Conservation (phyloP, 2,113 vertebrate genomes). For the Erythrolamprus reginae region DNA sequence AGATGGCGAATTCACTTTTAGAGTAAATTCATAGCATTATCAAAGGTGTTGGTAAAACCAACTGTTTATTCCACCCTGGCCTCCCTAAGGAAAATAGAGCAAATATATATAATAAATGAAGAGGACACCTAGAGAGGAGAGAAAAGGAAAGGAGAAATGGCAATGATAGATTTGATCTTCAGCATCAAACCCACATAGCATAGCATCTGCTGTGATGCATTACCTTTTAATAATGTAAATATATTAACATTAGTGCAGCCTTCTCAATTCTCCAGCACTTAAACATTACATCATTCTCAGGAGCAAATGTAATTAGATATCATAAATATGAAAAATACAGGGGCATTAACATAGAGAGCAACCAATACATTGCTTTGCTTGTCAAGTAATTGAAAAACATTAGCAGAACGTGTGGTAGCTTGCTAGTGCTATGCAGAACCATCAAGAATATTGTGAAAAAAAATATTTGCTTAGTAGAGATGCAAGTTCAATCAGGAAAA, state of each 20-base stretch:
- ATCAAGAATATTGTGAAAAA: constrained; percentile 47
- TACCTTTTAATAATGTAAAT: constrained; percentile 67
- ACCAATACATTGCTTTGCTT: constrained; percentile 55
- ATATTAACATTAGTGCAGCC: constrained; percentile 55
- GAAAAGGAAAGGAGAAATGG: constrained; percentile 41
- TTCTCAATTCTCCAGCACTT: constrained; percentile 54
- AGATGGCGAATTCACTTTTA: background rate
- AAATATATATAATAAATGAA: background rate
- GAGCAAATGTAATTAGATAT: constrained; percentile 62
- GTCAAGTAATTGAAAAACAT: constrained; percentile 51
- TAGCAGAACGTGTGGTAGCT: constrained; percentile 31
- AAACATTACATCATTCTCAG: constrained; percentile 61
- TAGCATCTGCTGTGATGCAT: constrained; percentile 50
- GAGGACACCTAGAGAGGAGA: constrained; percentile 39
- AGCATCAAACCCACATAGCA: constrained; percentile 42
- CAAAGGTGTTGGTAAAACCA: background rate
- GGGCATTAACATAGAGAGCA: constrained; percentile 47
- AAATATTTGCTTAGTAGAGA: constrained; percentile 40
- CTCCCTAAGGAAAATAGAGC: background rate
- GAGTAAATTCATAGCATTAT: background rate
- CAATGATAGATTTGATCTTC: constrained; percentile 61
- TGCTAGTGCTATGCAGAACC: background rate
- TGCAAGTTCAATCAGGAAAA: constrained; percentile 43
- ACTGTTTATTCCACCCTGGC: background rate
- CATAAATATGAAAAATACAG: constrained; percentile 63